Base-by-base conservation (phyloP, 2,113 vertebrate genomes). In the Climacteris rufus region DNA sequence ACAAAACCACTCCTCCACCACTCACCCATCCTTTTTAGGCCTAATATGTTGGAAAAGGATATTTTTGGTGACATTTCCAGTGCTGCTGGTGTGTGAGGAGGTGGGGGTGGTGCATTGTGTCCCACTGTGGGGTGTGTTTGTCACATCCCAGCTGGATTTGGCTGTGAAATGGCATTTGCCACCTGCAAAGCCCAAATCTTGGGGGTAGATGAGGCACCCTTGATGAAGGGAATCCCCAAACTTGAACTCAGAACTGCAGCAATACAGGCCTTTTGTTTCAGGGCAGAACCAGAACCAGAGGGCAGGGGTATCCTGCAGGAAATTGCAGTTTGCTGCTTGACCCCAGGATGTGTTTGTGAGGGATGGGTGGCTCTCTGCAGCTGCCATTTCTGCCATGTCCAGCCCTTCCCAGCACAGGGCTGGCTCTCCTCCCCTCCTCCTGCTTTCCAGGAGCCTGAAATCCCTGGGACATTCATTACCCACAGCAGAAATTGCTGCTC, bases 1-100 rank as follows among this genome's bases (percentile, higher is more conserved):
- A 3, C 8, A 2, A 9, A 40, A 40, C 1, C 2, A 6, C 11
- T 45, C 2, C 0, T 0, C 40, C 1, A 0, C 0, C 4, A 1
- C 8, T 23, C 8, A 2, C 11, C 56, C 20, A 0, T 15, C 11
- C 6, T 24, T 42, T 33, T 33, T 7, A 4, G 30, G 57, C 6
- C 17, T 31, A 19, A 21, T 1, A 9, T 11, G 0, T 5, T 39
- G 65, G 8, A 54, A 69, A 89, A 28, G 3, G 6, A 11, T 13
- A 2, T 28, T 11, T 8, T 27, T 16, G 4, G 7, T 5, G 8
- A 0, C 17, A 2, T 39, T 49, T 4, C 11, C 45, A 24, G 28
- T 9, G 42, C 47, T 28, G 44, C 16, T 27, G 4, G 15, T 27
- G 30, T 28, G 17, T 13, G 7, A 59, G 88, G 75, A 79, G 69